These are phyloP conservation scores for Archocentrus centrarchus DNA, from an alignment of 2,113 vertebrate species.

Conservation along the genomic window DNA sequence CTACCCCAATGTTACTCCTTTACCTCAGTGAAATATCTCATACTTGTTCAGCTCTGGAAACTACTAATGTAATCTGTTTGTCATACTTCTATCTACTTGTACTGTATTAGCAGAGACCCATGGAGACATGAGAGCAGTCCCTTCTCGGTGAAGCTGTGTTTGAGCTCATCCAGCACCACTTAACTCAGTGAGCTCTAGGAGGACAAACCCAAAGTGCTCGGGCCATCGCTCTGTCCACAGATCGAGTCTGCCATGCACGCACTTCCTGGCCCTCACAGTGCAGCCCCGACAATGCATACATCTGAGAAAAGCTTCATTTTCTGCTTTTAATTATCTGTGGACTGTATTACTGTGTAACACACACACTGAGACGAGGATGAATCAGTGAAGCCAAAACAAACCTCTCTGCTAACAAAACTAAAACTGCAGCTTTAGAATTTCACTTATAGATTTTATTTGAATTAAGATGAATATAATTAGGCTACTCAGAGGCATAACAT, in stretches of 20 bases:
- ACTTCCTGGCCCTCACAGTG: background rate
- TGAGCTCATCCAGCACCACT: background rate
- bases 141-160: constrained; percentile 3
- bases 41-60: background rate
- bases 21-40: background rate
- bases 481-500: background rate
- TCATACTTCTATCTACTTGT: background rate
- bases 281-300: background rate
- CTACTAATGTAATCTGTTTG: background rate
- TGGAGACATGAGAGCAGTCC: accelerated
- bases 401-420: background rate
- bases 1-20: background rate
- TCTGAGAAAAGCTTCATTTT: background rate
- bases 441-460: background rate
- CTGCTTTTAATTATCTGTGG: background rate
- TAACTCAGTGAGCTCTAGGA: background rate
- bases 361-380: background rate
- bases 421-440: background rate
- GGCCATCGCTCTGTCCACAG: background rate
- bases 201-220: background rate
- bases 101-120: background rate
- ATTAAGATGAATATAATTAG: background rate
- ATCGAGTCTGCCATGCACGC: background rate
- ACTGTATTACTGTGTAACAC: background rate
- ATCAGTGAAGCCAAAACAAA: background rate